A percentile compares a stretch with the other conserved stretches of the same genome.
Conservation (phyloP, 2,888 invertebrate species). For the Ennomos fuscantarius region DNA sequence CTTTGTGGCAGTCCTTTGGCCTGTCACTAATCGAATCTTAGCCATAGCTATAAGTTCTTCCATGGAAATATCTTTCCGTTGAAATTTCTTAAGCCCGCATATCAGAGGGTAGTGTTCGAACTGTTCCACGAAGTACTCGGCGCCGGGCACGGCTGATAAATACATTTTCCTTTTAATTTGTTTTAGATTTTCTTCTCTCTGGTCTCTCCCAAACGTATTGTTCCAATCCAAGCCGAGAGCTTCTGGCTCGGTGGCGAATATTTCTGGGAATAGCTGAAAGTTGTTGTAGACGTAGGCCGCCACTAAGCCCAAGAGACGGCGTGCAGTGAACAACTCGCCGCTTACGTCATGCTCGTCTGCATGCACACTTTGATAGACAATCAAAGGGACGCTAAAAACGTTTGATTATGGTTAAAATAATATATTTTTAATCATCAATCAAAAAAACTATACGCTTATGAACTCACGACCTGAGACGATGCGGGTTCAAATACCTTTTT, state of each 20-base stretch:
- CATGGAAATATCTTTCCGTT: slow-evolving; percentile 1
- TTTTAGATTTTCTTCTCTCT: background rate
- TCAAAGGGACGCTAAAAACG: slow-evolving; percentile 1
- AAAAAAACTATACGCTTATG: no score
- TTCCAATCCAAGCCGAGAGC: background rate
- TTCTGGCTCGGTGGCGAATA: slow-evolving; percentile 3
- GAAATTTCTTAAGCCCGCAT: slow-evolving; percentile 2
- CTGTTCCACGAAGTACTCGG: slow-evolving; percentile 2
- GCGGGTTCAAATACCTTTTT: no score
- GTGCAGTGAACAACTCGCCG: background rate
- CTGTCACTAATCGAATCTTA: background rate
- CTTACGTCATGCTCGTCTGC: slow-evolving; percentile 2
- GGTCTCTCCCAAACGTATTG: no score
- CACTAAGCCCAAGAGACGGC: slow-evolving; percentile 4
- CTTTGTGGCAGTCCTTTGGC: background rate
- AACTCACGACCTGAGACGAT: no score
- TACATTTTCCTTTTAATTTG: background rate
- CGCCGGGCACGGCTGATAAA: slow-evolving; percentile 4
- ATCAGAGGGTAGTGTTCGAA: slow-evolving; percentile 4
- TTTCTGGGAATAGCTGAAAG: background rate
- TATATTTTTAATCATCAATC: no score
- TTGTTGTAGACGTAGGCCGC: slow-evolving; percentile 6
- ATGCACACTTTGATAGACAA: background rate
- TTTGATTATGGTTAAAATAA: no score
- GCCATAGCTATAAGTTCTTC: background rate